A percentile compares a stretch with the other conserved stretches of the same genome.
Conservation (phyloP, 2,113 vertebrate genomes). For the Aegithalos caudatus region DNA sequence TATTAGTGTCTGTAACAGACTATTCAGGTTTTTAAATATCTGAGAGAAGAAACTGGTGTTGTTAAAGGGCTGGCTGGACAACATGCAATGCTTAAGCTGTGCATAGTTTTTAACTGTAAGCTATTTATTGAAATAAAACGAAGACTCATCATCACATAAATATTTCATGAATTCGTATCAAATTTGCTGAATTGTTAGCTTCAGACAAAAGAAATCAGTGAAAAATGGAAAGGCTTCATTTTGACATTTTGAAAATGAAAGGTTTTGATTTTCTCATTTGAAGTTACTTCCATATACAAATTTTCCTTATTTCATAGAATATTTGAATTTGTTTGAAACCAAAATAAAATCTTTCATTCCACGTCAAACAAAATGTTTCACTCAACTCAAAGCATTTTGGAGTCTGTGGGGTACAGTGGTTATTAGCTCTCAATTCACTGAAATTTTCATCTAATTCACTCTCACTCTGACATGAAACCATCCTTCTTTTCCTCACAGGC, state of each 20-base stretch:
- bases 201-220: slow-evolving; percentile 65
- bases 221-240: slow-evolving; percentile 52
- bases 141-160: slow-evolving; percentile 55
- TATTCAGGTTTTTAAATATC: background rate
- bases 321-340: slow-evolving; percentile 41
- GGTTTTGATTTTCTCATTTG: slow-evolving; percentile 53
- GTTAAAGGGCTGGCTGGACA: background rate
- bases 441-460: slow-evolving; percentile 14
- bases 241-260: slow-evolving; percentile 60
- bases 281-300: slow-evolving; percentile 39
- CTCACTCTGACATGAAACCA: background rate
- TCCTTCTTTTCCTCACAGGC: background rate
- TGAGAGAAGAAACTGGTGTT: background rate
- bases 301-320: slow-evolving; percentile 28
- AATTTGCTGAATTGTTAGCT: slow-evolving; percentile 57
- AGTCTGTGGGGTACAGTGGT: background rate
- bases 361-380: background rate
- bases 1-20: background rate
- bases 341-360: slow-evolving; percentile 41
- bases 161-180: slow-evolving; percentile 54
- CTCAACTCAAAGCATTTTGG: background rate
- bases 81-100: background rate
- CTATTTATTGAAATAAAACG: slow-evolving; percentile 30
- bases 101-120: background rate
- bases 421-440: slow-evolving; percentile 20